These are phyloP conservation scores for Athetis lepigone DNA, from an alignment of 2,888 invertebrate species.

Conservation along the genomic window DNA sequence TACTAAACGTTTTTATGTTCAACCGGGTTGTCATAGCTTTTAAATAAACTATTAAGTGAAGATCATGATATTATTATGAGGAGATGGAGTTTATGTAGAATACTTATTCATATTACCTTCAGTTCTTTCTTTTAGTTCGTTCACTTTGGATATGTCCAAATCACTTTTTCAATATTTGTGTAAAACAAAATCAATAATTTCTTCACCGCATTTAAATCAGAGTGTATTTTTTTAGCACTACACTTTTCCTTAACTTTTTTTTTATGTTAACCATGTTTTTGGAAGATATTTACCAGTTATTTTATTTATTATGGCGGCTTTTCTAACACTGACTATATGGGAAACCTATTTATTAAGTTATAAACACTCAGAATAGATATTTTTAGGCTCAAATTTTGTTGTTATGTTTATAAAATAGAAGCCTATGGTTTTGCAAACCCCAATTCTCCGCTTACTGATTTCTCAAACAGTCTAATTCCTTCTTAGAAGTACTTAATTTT, in stretches of 20 bases:
- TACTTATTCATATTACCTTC: background rate
- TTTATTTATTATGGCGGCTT: too few relatives aligned
- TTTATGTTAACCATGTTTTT: too few relatives aligned
- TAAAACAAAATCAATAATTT: too few relatives aligned
- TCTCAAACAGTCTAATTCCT: background rate
- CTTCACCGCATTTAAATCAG: background rate
- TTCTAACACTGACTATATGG: too few relatives aligned
- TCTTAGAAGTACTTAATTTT: constrained; percentile 31
- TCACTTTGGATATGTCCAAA: background rate
- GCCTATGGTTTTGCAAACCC: background rate
- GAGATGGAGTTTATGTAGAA: background rate
- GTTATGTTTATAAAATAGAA: too few relatives aligned
- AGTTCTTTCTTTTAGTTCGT: background rate
- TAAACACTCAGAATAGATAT: too few relatives aligned
- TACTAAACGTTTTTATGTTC: constrained; percentile 45
- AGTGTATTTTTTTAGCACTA: background rate
- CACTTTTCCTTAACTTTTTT: too few relatives aligned
- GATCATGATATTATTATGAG: background rate
- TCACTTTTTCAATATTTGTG: background rate
- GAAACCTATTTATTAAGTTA: background rate
- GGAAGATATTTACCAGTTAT: too few relatives aligned
- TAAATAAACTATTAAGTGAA: constrained; percentile 26
- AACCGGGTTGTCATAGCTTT: constrained; percentile 38
- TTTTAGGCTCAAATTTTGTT: too few relatives aligned
- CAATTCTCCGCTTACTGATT: background rate